Base-by-base conservation (phyloP, 2,888 invertebrate species). In the Pecten maximus region DNA sequence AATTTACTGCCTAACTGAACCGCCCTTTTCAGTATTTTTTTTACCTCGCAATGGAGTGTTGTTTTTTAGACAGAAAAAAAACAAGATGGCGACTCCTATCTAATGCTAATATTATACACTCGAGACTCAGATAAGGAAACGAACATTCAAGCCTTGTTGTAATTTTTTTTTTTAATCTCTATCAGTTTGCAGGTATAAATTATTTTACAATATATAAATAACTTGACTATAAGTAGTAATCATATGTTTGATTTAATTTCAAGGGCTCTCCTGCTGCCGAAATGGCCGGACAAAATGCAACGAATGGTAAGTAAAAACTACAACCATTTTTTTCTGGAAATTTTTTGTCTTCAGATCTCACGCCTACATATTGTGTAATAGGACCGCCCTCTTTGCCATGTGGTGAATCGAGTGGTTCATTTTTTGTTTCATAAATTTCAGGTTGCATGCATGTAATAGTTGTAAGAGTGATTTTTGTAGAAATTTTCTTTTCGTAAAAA, bases 231-330 rank as follows among this genome's bases (percentile, higher is more conserved):
- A 35, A 28, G 28, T 74, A 3, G 23, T 74, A 28, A 35, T 35
- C 10, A 35, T 28, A 35, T 23, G 74, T 74, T 74, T 28, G 6
- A 10, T 74, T 74, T 35, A 10, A 0, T 6, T 74, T 74, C 10
- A 35, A 74, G 74, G 74, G 35, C 12, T 74, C 74, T 74, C 74
- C 74, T 35, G 74, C 74, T 74, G 74, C 35, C 23, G 74, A 74
- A 74, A 74, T 74, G 74, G 74, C 74, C 74, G 35, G 35, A 74
- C 74, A 74, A 74, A 74, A 74, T 74, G 74, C 74, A 74, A 28
- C 74, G 0, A 74, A 74, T 74, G 74, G 74, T 74, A 74, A 74
- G 74, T 74, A 74, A 74, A 74, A 15, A 60, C n/a, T 60, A 60
- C n/a, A 23, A 23, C 60, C n/a, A 60, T 74, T 74, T 74, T 74